Percentiles rank a stretch among this genome's conserved stretches.
phyloP scores from a whole-genome alignment of 2,888 invertebrate genomes.

The Ochropacha duplaris region DNA sequence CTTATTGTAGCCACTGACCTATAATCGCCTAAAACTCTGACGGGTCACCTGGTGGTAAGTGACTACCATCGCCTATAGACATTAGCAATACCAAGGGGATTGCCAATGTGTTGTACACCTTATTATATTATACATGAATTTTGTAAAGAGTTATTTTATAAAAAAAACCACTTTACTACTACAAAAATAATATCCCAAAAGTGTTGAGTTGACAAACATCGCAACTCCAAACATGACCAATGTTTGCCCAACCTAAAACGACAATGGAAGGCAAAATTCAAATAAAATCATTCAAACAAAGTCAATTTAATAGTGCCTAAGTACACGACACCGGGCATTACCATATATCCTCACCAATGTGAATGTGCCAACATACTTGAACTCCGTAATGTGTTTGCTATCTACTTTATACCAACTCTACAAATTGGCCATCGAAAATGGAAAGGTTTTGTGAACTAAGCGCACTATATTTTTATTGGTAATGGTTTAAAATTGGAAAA shows the following conservation, averaged over 20 bases:
- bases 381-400: slow-evolving; percentile 58
- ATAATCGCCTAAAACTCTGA: too few species aligned
- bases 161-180: too few species aligned
- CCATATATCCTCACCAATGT: neutral
- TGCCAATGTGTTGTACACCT: too few species aligned
- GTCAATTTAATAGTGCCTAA: neutral
- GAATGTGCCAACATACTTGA: slow-evolving; percentile 8
- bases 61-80: too few species aligned
- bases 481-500: neutral
- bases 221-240: neutral
- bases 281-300: slow-evolving; percentile 1
- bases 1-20: too few species aligned
- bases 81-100: too few species aligned
- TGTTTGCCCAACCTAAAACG: neutral
- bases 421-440: slow-evolving; percentile 49
- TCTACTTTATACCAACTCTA: slow-evolving; percentile 34
- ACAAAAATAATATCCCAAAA: neutral
- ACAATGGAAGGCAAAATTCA: neutral
- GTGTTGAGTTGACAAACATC: neutral
- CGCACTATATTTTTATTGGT: neutral
- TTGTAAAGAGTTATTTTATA: too few species aligned
- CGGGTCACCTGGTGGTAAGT: too few species aligned
- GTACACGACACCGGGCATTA: neutral
- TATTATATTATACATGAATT: too few species aligned
- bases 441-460: slow-evolving; percentile 24